phyloP scores from a whole-genome alignment of 1,140 invertebrate species.

The Drosophila insularis region DNA sequence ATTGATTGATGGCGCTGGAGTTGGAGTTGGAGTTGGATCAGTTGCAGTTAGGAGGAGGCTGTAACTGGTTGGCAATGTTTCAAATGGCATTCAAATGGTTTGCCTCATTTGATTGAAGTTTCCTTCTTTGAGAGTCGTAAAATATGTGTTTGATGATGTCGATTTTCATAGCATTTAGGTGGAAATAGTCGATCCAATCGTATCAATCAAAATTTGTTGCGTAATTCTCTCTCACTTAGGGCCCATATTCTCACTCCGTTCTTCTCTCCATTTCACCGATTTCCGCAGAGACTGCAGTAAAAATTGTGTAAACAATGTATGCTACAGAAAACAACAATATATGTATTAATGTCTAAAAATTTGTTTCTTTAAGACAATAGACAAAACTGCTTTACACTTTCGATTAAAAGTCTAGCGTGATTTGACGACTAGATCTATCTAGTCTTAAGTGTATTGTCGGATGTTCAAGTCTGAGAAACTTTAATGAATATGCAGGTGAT shows the following conservation, averaged over 20 bases:
- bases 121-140: not conserved
- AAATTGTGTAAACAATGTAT: no score
- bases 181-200: not conserved
- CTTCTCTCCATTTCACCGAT: no score
- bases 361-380: no score
- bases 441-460: not conserved
- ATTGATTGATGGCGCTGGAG: conserved; percentile 49
- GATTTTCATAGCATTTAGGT: not conserved
- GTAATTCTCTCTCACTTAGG: no score
- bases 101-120: conserved; percentile 25
- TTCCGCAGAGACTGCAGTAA: no score
- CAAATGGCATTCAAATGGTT: conserved; percentile 30
- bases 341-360: no score
- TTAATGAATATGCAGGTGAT: conserved; percentile 5
- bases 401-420: not conserved
- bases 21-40: not conserved
- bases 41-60: not conserved
- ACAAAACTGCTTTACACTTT: no score
- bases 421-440: not conserved
- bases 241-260: no score
- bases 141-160: conserved; percentile 7
- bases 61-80: not conserved
- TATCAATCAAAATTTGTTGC: not conserved
- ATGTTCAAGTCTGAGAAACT: not conserved
- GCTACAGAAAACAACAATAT: no score